These are phyloP conservation scores for Antidorcas marsupialis DNA, from an alignment of 2,113 vertebrate species.

Conservation along the genomic window DNA sequence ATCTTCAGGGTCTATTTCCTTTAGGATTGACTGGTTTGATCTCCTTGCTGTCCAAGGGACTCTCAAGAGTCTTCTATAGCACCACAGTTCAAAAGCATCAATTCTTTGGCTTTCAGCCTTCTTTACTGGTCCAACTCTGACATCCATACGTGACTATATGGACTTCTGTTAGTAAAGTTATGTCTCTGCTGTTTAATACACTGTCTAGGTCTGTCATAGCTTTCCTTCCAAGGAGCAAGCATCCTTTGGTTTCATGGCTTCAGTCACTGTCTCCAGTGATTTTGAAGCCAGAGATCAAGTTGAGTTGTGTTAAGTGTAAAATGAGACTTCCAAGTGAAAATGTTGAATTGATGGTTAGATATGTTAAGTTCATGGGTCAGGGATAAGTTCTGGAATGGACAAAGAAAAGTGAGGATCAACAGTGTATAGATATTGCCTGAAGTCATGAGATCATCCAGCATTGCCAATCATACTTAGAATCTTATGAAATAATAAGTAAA, in stretches of 20 bases:
- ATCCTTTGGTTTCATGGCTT: neutral
- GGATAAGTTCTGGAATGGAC: neutral
- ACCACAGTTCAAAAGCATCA: neutral
- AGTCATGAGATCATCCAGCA: neutral
- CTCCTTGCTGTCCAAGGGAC: neutral
- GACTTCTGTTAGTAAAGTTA: neutral
- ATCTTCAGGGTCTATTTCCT: neutral
- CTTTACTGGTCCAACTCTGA: neutral
- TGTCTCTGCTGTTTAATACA: neutral
- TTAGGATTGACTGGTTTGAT: neutral
- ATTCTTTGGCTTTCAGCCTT: neutral
- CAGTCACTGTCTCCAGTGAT: neutral
- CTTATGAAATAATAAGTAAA: neutral
- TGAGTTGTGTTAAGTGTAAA: neutral
- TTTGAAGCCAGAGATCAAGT: neutral
- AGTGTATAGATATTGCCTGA: neutral
- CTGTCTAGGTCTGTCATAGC: neutral
- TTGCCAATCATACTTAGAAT: neutral
- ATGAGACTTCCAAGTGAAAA: neutral
- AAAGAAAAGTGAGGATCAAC: neutral
- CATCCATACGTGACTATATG: neutral
- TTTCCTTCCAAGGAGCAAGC: neutral
- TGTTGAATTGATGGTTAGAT: neutral
- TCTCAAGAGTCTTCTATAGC: neutral
- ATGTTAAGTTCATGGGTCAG: neutral